Evolutionary conservation across 2,888 invertebrate genomes (phyloP).

Genomic region (Nephrotoma appendiculata): DNA sequence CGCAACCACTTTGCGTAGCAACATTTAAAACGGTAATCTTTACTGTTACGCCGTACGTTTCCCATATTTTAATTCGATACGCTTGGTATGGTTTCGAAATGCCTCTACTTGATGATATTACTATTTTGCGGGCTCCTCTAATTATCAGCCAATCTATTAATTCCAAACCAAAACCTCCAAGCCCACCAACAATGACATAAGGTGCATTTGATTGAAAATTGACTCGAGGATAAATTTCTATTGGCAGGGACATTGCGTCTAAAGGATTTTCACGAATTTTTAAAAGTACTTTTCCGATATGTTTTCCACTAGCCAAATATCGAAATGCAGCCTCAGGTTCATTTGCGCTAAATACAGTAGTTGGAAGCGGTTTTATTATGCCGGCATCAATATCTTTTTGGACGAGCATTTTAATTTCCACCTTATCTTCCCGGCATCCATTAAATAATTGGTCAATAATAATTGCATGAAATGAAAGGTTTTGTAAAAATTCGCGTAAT

Average conservation of each 20-base stretch:
- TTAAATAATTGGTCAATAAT: slow-evolving; percentile 55
- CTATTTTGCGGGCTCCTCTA: slow-evolving; percentile 35
- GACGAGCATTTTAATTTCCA: not conserved
- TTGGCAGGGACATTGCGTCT: slow-evolving; percentile 19
- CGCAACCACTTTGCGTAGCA: slow-evolving; percentile 53
- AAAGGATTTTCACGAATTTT: slow-evolving; percentile 23
- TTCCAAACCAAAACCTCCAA: slow-evolving; percentile 60
- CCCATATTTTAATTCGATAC: slow-evolving; percentile 44
- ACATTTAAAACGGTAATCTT: slow-evolving; percentile 57
- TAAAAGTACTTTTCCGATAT: slow-evolving; percentile 57
- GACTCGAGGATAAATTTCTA: slow-evolving; percentile 21
- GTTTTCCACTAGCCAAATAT: slow-evolving; percentile 52
- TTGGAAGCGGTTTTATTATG: no score
- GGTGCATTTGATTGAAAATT: slow-evolving; percentile 23
- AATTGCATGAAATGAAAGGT: slow-evolving; percentile 63
- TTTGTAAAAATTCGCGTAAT: slow-evolving; percentile 51
- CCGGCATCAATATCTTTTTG: slow-evolving; percentile 16
- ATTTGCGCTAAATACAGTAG: slow-evolving; percentile 43
- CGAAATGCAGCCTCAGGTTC: slow-evolving; percentile 60
- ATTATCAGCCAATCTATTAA: slow-evolving; percentile 63
- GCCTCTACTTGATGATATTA: slow-evolving; percentile 70
- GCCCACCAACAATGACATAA: slow-evolving; percentile 58
- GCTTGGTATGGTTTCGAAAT: slow-evolving; percentile 70
- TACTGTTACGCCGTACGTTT: slow-evolving; percentile 47
- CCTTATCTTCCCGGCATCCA: slow-evolving; percentile 29